Base-by-base conservation (phyloP, 2,113 vertebrate genomes). In the Stercorarius parasiticus region DNA sequence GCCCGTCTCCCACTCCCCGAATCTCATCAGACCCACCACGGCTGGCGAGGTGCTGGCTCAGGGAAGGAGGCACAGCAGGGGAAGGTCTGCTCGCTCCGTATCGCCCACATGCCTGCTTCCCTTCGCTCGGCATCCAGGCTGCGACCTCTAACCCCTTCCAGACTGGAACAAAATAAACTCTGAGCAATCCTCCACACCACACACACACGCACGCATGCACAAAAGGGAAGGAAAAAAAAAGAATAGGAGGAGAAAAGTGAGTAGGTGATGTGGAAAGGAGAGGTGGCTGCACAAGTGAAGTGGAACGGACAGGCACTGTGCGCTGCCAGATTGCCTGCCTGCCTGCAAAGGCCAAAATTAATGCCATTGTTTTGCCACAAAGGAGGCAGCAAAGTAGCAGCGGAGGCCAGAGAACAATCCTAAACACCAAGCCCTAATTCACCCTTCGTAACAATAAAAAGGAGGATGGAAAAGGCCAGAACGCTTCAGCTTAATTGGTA, bases 361-460 rank as follows among this genome's bases (percentile, higher is more conserved):
- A 98, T 98, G 97, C 98, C 97, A 98, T 98, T 99, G 98, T 99
- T 95, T 96, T 93, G 95, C 96, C 98, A 99, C 98, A 99, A 98
- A 98, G 97, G 98, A 84, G 96, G 98, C 97, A 96, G 98, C 97
- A 98, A 98, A 98, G 98, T 98, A 98, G 98, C 98, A 98, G 98
- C 97, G 90, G 95, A 98, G 97, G 98, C 97, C 97, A 97, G 97
- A 90, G 93, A 95, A 95, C 91, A 93, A 95, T 79, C 86, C 81
- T 56, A n/a, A 93, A 83, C 84, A 79, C 70, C 72, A 73, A 88
- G 97, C 81, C 82, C 52, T 84, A 80, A 92, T 94, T 97, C 96
- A 95, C 49, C 86, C 94, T 90, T 77, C 53, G 0, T 45, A 90
- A 82, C 87, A 92, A 71, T 85, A 83, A 93, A 77, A 61, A 90